Base-by-base conservation (phyloP, 2,888 invertebrate genomes). In the Hydrotaea cyrtoneurina region DNA sequence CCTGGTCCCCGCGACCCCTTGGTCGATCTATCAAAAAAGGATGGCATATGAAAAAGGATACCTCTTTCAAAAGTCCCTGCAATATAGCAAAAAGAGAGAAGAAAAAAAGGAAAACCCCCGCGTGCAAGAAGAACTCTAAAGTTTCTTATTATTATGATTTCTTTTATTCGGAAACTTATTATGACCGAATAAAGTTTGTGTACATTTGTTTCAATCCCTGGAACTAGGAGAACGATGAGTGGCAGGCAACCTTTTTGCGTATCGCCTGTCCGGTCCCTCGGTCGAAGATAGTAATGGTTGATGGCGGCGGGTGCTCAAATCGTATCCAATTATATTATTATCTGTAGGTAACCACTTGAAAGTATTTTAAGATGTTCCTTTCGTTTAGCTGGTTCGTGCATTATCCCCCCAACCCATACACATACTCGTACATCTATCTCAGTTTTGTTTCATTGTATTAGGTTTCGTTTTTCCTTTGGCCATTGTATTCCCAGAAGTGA, bases 281-380 rank as follows among this genome's bases (percentile, higher is more conserved):
- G 23, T 8, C 57, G 23, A 4, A n/a, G n/a, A n/a, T 36, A 13
- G 43, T n/a, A n/a, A n/a, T 11, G 43, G 43, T 57, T 23, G 57
- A 62, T 31, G 39, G 21, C 15, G 39, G 17, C 43, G 46, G 46
- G 23, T 21, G 62, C 39, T 74, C 43, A 69, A 83, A n/a, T 83
- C 74, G 77, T 71, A 77, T 53, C 59, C 83, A 83, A 83, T 80
- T 83, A 77, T 80, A 50, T 77, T 74, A 77, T 74, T 69, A 53
- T 80, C 64, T 78, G 53, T 57, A 78, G 74, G 71, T 80, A 75
- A 78, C 78, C 78, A 75, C 80, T 80, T 80, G 50, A 75, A 83
- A 78, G 26, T 71, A 75, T 83, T 83, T 80, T 26, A 64, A 55
- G 71, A 53, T 72, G 71, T 50, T 62, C 31, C 43, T 74, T 69